Percentiles rank a stretch among this genome's conserved stretches.
phyloP scores from a whole-genome alignment of 2,888 invertebrate genomes.

The Sarcophaga subvicina region DNA sequence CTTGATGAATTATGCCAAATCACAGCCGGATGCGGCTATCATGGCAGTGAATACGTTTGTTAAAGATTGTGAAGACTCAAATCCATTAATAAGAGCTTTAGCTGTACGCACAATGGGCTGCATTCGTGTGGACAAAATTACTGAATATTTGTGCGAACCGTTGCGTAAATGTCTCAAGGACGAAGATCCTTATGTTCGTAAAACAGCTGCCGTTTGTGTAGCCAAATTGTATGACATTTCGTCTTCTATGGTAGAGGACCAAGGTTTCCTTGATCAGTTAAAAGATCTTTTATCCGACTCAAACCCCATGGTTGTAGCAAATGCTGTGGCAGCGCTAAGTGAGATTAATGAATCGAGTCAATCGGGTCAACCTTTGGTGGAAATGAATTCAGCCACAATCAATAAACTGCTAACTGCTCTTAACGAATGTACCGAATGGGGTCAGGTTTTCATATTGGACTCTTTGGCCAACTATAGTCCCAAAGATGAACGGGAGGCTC shows the following conservation, averaged over 20 bases:
- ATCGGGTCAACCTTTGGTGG: slow-evolving; percentile 95
- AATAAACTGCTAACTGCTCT: slow-evolving; percentile 98
- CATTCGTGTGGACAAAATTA: slow-evolving; percentile 99
- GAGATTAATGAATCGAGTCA: slow-evolving; percentile 99
- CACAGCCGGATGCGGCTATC: slow-evolving; percentile 99
- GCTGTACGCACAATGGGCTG: slow-evolving; percentile 99
- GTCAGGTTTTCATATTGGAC: slow-evolving; percentile 99
- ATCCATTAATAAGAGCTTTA: slow-evolving; percentile 98
- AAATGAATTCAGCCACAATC: slow-evolving; percentile 98
- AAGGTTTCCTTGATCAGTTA: slow-evolving; percentile 98
- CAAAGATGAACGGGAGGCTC: slow-evolving; percentile 98
- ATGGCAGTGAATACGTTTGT: slow-evolving; percentile 99
- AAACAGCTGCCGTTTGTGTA: slow-evolving; percentile 99
- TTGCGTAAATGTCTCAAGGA: slow-evolving; percentile 96
- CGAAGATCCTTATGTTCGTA: slow-evolving; percentile 98
- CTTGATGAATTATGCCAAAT: slow-evolving; percentile 99
- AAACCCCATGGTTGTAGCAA: slow-evolving; percentile 99
- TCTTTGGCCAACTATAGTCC: slow-evolving; percentile 98
- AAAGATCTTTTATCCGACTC: slow-evolving; percentile 99
- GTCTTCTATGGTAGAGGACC: slow-evolving; percentile 86
- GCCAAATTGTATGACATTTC: slow-evolving; percentile 99
- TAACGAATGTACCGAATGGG: slow-evolving; percentile 99
- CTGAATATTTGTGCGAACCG: slow-evolving; percentile 99
- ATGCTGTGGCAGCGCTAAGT: slow-evolving; percentile 98
- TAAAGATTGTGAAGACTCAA: slow-evolving; percentile 99